Conservation (phyloP, 2,888 invertebrate species). For the Andrena hattorfiana region DNA sequence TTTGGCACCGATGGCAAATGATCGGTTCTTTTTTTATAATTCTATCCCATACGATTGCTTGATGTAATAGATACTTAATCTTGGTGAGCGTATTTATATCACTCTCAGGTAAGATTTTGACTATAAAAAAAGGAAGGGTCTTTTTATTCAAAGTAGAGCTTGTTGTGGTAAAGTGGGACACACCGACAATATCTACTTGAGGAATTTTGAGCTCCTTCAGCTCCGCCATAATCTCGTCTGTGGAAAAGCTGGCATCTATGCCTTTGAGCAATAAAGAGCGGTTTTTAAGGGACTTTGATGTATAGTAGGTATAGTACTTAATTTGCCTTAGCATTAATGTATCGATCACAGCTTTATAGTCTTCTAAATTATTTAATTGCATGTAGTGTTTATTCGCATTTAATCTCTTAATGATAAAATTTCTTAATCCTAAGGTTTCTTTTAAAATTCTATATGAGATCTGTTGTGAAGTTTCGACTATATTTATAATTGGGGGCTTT, state of each 20-base stretch:
- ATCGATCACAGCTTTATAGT: background rate
- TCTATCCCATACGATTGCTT: too few species aligned
- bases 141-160: too few species aligned
- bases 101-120: too few species aligned
- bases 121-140: too few species aligned
- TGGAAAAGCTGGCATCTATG: background rate
- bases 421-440: background rate
- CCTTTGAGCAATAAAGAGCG: background rate
- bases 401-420: background rate
- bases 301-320: background rate
- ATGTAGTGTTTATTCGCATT: background rate
- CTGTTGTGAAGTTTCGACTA: background rate
- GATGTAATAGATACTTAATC: too few species aligned
- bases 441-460: background rate
- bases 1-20: too few species aligned
- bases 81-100: too few species aligned
- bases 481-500: slow-evolving; percentile 1
- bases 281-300: background rate
- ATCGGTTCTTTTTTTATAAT: too few species aligned
- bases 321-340: background rate
- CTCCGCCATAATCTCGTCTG: background rate
- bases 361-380: background rate
- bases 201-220: too few species aligned
- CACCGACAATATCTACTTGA: too few species aligned
- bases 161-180: too few species aligned